Evolutionary conservation across 2,797 vertebrate species (phyloP), one percentile per base, ranked within the genome.

Genomic region (Gouania willdenowi): DNA sequence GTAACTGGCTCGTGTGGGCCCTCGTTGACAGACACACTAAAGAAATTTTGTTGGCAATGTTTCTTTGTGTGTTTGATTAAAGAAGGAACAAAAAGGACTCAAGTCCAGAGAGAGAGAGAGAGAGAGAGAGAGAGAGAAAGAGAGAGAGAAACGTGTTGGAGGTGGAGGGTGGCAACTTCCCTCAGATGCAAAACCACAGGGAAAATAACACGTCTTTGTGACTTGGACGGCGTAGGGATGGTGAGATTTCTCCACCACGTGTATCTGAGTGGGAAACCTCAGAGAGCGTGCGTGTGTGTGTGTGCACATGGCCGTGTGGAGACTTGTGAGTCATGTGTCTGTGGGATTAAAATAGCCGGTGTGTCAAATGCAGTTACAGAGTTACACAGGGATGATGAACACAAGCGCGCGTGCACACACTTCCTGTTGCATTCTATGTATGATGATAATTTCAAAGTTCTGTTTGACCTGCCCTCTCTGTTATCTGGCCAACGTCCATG

Each of bases 1-100:
- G 67, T 42, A 54, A 32, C 31, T 63, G 62, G n/a, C 11, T 27
- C 81, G 88, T 85, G 80, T 87, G 84, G 81, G 74, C 81, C 72
- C 70, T 80, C 61, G 86, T 85, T 87, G 34, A 49, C 13, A 38
- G 46, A 59, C 31, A 79, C 50, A 85, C 77, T 85, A 83, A 80
- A 81, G 73, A 53, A 68, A 66, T 34, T 77, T 49, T 55, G 44
- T 28, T 27, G 40, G 61, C 63, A 77, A 66, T 70, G 62, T 63
- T 42, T 26, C 17, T 45, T 47, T 58, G 38, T 66, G 47, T 52
- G 55, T 14, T 13, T 14, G 38, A 44, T 22, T 20, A 12, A 41
- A 23, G 8, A 26, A 29, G 38, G 34, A 35, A 12, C 40, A 30
- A 36, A 30, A 42, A 29, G 35, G 22, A 21, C 28, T 15, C 18